Evolutionary conservation across 2,888 invertebrate genomes (phyloP), one percentile per base, ranked within the genome.

Genomic region (Hartigia nigra): DNA sequence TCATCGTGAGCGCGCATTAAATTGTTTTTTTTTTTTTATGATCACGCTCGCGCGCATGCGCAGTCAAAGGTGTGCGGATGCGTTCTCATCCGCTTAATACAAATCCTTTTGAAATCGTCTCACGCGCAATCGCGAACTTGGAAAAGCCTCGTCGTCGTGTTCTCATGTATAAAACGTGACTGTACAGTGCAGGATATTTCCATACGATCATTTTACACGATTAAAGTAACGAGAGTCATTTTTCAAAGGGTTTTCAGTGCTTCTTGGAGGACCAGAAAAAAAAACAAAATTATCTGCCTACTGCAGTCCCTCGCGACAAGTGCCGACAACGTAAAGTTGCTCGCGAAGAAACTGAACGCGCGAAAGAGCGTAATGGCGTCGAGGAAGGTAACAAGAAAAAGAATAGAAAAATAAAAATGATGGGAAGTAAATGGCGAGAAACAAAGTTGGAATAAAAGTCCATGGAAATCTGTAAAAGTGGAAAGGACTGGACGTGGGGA

Each of bases 161-260:
- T 55, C 75, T 77, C 79, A 72, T 78, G 72, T 80, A 55, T 55
- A 23, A 55, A 23, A 55, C 55, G 55, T 55, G 55, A 55, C 55
- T 78, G 79, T 81, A 83, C 83, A 84, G 83, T 85, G 86, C 85
- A 86, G 84, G 86, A 84, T 84, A 85, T 86, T 86, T 87, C 83
- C 86, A 23, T 55, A 55, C 55, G 55, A 55, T 23, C 55, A 5
- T 55, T 23, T 23, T 23, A 23, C 9, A 2, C 55, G 55, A 55
- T 23, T 23, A 23, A 23, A 55, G 55, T 55, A 55, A 23, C 55
- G 55, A 23, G 23, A 23, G 14, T 55, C 2, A 55, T 4, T 23
- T 55, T 55, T 55, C 55, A 55, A 55, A 55, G 55, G 55, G 55
- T 55, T 55, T 55, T 55, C 55, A 55, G 55, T 55, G 55, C 76